Base-by-base conservation (phyloP, 2,888 invertebrate genomes). In the Diarsia dahlii region DNA sequence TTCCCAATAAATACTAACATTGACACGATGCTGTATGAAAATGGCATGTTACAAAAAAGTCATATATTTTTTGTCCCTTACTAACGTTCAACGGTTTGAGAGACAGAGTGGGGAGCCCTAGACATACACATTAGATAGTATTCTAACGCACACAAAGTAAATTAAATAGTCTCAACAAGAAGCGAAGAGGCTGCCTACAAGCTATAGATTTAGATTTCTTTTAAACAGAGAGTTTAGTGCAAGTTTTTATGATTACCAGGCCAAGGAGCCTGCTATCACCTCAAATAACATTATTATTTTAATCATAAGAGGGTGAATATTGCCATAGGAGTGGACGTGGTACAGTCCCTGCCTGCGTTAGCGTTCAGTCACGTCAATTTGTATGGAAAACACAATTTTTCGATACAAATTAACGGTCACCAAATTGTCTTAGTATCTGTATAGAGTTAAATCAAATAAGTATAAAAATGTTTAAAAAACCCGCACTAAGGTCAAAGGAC, bases 91-190 rank as follows among this genome's bases (percentile, higher is more conserved):
- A 81, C 66, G 34, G 48, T 70, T 18, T 12, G 0, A 28, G 70
- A 18, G 39, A 60, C 46, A 2, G 63, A 82, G 73, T 76, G 86
- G 76, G 84, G 80, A 84, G 84, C 15, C 86, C 45, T 50, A 58
- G 39, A 71, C n/a, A 71, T 62, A 68, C 68, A 83, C 69, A 13
- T 18, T 34, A 34, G 1, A 34, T 60, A 60, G 18, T 34, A 60
- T 56, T 68, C 45, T 71, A 69, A 71, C 71, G 6, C 52, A 73
- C 58, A 83, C 50, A 70, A 83, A 66, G 20, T 4, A 72, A 74
- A 69, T 70, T 39, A 76, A 79, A 76, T 46, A 83, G 50, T 74
- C 66, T 69, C 46, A 73, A 81, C 71, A 76, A 66, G 46, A 70
- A 67, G 73, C 73, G 56, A 60, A 34, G 13, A 72, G 78, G 60